Evolutionary conservation across 2,113 vertebrate species (phyloP).

Genomic region (Nerophis lumbriciformis): DNA sequence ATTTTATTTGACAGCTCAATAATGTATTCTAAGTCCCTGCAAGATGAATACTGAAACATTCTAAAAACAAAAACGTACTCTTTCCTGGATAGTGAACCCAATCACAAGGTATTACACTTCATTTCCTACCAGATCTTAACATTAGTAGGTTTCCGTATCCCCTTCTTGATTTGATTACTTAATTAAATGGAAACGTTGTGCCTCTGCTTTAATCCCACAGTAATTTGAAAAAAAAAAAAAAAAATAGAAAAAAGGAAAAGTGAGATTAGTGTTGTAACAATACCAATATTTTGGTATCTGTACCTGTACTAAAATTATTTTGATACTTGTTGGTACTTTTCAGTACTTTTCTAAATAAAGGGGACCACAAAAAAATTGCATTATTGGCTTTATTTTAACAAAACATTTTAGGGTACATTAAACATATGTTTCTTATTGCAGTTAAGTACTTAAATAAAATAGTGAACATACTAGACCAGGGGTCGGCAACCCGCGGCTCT

Average conservation of each 20-base stretch:
- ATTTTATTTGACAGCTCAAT: not conserved
- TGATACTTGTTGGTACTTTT: too few species aligned
- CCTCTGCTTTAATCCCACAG: constrained; percentile 54
- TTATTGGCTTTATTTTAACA: too few species aligned
- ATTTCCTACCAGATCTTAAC: constrained; percentile 41
- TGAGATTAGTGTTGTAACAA: too few species aligned
- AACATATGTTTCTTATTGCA: too few species aligned
- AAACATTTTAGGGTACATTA: too few species aligned
- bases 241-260: constrained; percentile 40
- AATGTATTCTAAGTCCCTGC: not conserved
- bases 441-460: too few species aligned
- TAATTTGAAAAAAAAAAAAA: constrained; percentile 55
- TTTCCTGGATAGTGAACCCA: constrained; percentile 14
- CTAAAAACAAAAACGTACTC: not conserved
- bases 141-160: constrained; percentile 50
- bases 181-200: constrained; percentile 60
- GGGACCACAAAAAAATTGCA: too few species aligned
- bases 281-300: too few species aligned
- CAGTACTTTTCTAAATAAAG: too few species aligned
- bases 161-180: constrained; percentile 61
- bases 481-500: too few species aligned
- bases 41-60: not conserved
- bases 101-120: constrained; percentile 41
- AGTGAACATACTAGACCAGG: too few species aligned
- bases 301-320: too few species aligned